Base-by-base conservation (phyloP, 2,888 invertebrate genomes). In the Eupeodes luniger region DNA sequence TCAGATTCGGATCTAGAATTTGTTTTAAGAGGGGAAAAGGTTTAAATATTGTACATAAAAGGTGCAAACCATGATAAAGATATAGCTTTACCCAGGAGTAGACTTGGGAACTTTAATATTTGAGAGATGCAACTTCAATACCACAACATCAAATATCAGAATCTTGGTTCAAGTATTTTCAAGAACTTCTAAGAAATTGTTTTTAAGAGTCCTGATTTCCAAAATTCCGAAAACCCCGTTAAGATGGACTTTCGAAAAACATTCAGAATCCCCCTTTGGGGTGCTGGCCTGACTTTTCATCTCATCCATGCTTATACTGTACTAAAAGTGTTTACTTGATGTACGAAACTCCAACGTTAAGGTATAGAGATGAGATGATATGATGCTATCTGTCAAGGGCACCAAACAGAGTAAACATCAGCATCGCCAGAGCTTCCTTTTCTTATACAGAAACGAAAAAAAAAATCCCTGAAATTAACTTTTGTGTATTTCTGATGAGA, bases 381-480 rank as follows among this genome's bases (percentile, higher is more conserved):
- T 66, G 69, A 78, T 70, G 69, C 47, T 86, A 79, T 86, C 82
- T 86, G 86, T 79, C 85, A 86, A 79, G 82, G 85, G 79, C 74
- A 77, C n/a, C 59, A 55, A 62, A 70, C 44, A 19, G 19, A 16
- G 70, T 14, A 70, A 55, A 70, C 53, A 40, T n/a, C 40, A 53
- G 0, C 66, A 66, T 14, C 61, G 7, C 7, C 19, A 64, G 44
- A 64, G 67, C 34, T 19, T 11, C 34, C 5, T 53, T 61, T 12
- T 55, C 7, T 55, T 55, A 7, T 44, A 55, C 16, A n/a, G 40
- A 40, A 75, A 16, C 62, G 74, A 19, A n/a, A n/a, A n/a, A n/a
- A n/a, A n/a, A n/a, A 74, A 78, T 66, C 61, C 53, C 51, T 70
- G 64, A 70, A 86, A 86, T 83, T 82, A 82, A 82, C 86, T 79